Percentiles rank a stretch among this genome's conserved stretches.
These are phyloP conservation scores for Phengaris arion DNA, from an alignment of 2,888 invertebrate genomes.

Conservation along the genomic window DNA sequence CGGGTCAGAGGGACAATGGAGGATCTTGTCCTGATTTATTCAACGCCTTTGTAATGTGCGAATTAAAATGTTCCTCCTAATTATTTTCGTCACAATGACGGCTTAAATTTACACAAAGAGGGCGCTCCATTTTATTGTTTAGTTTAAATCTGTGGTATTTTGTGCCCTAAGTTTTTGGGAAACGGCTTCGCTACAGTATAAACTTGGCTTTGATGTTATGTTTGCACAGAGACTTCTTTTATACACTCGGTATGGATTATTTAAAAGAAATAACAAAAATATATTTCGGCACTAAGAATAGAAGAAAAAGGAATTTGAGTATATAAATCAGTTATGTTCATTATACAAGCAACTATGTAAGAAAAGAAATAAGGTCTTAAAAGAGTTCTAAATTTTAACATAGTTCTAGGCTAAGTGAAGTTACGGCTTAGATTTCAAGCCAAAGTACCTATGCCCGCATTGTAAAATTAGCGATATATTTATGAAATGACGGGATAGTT, in stretches of 20 bases:
- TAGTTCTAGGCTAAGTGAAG: background rate
- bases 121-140: conserved; percentile 13
- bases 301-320: no score
- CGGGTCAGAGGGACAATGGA: conserved; percentile 36
- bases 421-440: background rate
- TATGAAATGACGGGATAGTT: conserved; percentile 3
- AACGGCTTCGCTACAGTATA: background rate
- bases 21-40: conserved; percentile 40
- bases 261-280: no score
- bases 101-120: conserved; percentile 9
- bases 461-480: background rate
- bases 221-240: no score
- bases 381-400: no score
- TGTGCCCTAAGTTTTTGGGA: background rate
- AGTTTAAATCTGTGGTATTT: conserved; percentile 1
- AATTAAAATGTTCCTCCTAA: conserved; percentile 32
- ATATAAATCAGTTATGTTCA: no score
- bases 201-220: no score
- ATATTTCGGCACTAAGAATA: no score
- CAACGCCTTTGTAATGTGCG: conserved; percentile 38
- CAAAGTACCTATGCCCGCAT: background rate
- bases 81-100: conserved; percentile 1
- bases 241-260: no score
- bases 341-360: no score
- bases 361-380: no score